phyloP scores from a whole-genome alignment of 2,888 invertebrate species.

The Drosophila ustulata region DNA sequence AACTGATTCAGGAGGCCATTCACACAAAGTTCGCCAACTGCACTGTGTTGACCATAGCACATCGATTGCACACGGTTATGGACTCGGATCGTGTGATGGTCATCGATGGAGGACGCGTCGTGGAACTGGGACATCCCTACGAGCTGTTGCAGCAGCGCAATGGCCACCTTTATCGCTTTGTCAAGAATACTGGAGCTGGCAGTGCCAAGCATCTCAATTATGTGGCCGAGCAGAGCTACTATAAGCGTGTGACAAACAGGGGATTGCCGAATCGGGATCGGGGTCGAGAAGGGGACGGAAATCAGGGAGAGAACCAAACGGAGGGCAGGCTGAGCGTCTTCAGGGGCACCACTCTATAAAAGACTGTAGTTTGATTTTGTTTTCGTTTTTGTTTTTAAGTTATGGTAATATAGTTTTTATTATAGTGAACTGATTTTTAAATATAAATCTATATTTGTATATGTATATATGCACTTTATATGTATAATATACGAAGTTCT shows the following conservation, averaged over 20 bases:
- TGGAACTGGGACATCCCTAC: slow-evolving; percentile 92
- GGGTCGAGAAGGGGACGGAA: neutral
- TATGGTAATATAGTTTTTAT: slow-evolving; percentile 82
- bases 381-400: slow-evolving; percentile 60
- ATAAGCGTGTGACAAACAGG: slow-evolving; percentile 67
- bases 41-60: slow-evolving; percentile 96
- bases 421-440: slow-evolving; percentile 82
- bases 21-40: slow-evolving; percentile 91
- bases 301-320: slow-evolving; percentile 9
- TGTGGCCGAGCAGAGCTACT: slow-evolving; percentile 87
- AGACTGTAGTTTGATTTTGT: slow-evolving; percentile 58
- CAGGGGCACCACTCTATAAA: slow-evolving; percentile 67
- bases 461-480: slow-evolving; percentile 63
- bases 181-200: slow-evolving; percentile 89
- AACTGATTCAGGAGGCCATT: slow-evolving; percentile 93
- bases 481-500: slow-evolving; percentile 67
- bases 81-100: slow-evolving; percentile 94
- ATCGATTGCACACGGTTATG: slow-evolving; percentile 95
- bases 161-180: slow-evolving; percentile 88
- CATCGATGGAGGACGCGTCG: slow-evolving; percentile 90
- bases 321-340: slow-evolving; percentile 39
- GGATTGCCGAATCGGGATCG: neutral
- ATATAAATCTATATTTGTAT: slow-evolving; percentile 70
- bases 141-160: slow-evolving; percentile 86
- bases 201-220: slow-evolving; percentile 86